Conservation (phyloP, 2,888 invertebrate species). For the Phlogophora meticulosa region DNA sequence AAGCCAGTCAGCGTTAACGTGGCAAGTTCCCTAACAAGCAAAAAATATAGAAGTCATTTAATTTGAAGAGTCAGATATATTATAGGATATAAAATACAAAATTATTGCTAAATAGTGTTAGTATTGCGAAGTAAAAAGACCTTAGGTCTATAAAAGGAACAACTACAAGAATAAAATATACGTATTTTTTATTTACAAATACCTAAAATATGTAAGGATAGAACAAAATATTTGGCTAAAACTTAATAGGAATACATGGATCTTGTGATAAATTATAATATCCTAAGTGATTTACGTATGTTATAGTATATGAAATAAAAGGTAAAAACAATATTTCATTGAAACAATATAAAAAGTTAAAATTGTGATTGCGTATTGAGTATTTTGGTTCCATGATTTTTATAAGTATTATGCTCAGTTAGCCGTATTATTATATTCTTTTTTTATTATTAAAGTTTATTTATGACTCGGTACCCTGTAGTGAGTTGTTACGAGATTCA, state of each 20-base stretch:
- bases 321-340: slow-evolving; percentile 60
- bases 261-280: slow-evolving; percentile 78
- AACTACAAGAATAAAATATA: slow-evolving; percentile 87
- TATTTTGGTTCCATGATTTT: slow-evolving; percentile 81
- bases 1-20: slow-evolving; percentile 55
- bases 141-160: slow-evolving; percentile 88
- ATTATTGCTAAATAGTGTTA: slow-evolving; percentile 88
- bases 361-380: slow-evolving; percentile 86
- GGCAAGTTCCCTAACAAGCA: slow-evolving; percentile 62
- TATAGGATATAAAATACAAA: slow-evolving; percentile 80
- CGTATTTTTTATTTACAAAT: slow-evolving; percentile 86
- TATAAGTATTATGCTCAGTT: slow-evolving; percentile 80
- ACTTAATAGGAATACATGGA: slow-evolving; percentile 87
- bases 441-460: slow-evolving; percentile 74
- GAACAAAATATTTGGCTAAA: slow-evolving; percentile 90
- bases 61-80: slow-evolving; percentile 72
- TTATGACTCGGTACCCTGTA: slow-evolving; percentile 88
- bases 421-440: slow-evolving; percentile 73
- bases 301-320: slow-evolving; percentile 59
- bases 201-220: slow-evolving; percentile 81
- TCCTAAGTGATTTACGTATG: slow-evolving; percentile 75
- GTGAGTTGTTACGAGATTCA: slow-evolving; percentile 84
- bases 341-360: slow-evolving; percentile 77
- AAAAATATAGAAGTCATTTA: slow-evolving; percentile 65
- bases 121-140: slow-evolving; percentile 89